A percentile compares a stretch with the other conserved stretches of the same genome.
phyloP scores from a whole-genome alignment of 2,113 vertebrate species.

The Felis chaus region DNA sequence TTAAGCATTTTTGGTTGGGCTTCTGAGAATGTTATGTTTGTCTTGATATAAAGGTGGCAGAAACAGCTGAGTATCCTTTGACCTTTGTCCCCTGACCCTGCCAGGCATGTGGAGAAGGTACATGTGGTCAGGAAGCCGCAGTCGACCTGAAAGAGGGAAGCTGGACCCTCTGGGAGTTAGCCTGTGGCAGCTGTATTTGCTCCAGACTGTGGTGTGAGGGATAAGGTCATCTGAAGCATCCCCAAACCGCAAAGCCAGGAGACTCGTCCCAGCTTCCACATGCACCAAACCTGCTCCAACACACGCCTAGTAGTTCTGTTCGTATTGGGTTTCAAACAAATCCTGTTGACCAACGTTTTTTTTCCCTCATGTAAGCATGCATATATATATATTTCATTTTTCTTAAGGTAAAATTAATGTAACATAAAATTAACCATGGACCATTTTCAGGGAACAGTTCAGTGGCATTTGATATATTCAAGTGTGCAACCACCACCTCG shows the following conservation, averaged over 20 bases:
- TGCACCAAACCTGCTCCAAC: not conserved
- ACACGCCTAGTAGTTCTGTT: not conserved
- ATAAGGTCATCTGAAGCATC: not conserved
- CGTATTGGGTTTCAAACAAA: not conserved
- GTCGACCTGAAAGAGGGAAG: not conserved
- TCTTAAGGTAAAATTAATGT: not conserved
- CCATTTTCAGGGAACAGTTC: not conserved
- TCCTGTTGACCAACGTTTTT: not conserved
- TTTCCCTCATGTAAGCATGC: not conserved
- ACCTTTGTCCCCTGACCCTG: not conserved
- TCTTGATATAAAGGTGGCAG: not conserved
- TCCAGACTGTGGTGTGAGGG: not conserved
- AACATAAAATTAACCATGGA: not conserved
- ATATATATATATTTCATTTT: not conserved
- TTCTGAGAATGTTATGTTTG: not conserved
- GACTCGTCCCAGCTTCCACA: not conserved
- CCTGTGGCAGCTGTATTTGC: not conserved
- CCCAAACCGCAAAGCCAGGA: not conserved
- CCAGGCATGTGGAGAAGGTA: not conserved
- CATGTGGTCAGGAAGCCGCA: not conserved
- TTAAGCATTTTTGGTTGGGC: not conserved
- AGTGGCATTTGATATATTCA: not conserved
- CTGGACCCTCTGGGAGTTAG: no score
- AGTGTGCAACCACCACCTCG: not conserved
- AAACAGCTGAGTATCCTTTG: not conserved